Percentiles rank a stretch among this genome's conserved stretches.
Conservation (phyloP, 2,888 invertebrate genomes). For the Stenodera caucasica region DNA sequence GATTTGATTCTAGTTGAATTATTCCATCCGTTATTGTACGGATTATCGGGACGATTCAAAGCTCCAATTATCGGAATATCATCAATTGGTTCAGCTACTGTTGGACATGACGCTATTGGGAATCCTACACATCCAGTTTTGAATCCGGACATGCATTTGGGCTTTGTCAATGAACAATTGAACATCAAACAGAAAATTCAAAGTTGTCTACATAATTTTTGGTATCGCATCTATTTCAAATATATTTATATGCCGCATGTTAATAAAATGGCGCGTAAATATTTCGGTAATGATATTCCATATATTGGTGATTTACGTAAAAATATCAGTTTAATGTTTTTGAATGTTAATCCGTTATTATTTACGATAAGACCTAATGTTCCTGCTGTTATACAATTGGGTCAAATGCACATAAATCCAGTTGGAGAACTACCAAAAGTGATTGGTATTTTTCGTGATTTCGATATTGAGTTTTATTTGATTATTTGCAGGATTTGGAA, state of each 20-base stretch:
- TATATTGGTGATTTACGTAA: conserved; percentile 45
- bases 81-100: conserved; percentile 12
- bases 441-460: no score
- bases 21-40: conserved; percentile 26
- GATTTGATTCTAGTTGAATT: conserved; percentile 27
- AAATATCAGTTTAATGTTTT: conserved; percentile 46
- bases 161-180: conserved; percentile 11
- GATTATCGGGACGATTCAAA: conserved; percentile 20
- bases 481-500: conserved; percentile 35
- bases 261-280: conserved; percentile 42
- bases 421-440: conserved; percentile 44
- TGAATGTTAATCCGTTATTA: conserved; percentile 47
- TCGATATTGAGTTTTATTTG: no score
- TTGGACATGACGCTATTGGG: conserved; percentile 9
- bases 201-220: conserved; percentile 25
- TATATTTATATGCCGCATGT: conserved; percentile 33
- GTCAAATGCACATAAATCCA: conserved; percentile 43
- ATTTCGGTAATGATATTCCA: conserved; percentile 48
- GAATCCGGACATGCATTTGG: conserved; percentile 20
- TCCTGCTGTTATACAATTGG: conserved; percentile 45
- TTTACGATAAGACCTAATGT: conserved; percentile 45
- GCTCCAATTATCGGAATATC: conserved; percentile 27
- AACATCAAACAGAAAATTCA: conserved; percentile 19
- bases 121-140: conserved; percentile 14
- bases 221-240: conserved; percentile 27